Evolutionary conservation across 2,888 invertebrate species (phyloP).

Genomic region (Campaea margaritaria): DNA sequence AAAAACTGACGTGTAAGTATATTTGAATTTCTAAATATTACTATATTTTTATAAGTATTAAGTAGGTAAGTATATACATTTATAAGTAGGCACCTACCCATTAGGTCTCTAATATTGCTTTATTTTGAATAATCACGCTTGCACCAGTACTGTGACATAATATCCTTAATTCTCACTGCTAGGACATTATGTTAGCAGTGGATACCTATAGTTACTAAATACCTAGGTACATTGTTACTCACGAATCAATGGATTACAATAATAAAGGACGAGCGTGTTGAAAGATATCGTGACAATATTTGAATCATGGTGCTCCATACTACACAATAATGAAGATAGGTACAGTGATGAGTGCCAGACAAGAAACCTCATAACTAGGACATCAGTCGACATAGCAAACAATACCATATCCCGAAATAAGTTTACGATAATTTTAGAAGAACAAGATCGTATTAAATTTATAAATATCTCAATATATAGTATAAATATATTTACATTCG

Average conservation of each 20-base stretch:
- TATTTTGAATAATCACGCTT: constrained; percentile 29
- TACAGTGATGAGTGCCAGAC: constrained; percentile 56
- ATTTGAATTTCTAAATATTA: too few relatives aligned
- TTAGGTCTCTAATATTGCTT: constrained; percentile 17
- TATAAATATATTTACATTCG: constrained; percentile 84
- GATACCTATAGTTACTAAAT: constrained; percentile 5
- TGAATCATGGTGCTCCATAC: constrained; percentile 35
- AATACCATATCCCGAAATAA: constrained; percentile 72
- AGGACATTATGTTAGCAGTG: constrained; percentile 16
- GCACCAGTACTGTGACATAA: constrained; percentile 13
- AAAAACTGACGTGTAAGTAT: too few relatives aligned
- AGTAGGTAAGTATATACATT: constrained; percentile 1
- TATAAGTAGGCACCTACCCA: constrained; percentile 3
- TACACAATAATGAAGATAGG: constrained; percentile 35
- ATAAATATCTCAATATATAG: constrained; percentile 83
- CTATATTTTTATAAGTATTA: not conserved
- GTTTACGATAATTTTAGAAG: constrained; percentile 78
- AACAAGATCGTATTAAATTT: constrained; percentile 84
- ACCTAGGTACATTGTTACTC: not conserved
- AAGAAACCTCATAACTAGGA: constrained; percentile 60
- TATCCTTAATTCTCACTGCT: constrained; percentile 12
- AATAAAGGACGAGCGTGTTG: constrained; percentile 33
- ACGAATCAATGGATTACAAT: constrained; percentile 35
- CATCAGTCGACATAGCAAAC: constrained; percentile 70
- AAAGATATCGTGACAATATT: constrained; percentile 31